Evolutionary conservation across 2,113 vertebrate genomes (phyloP), one percentile per base, ranked within the genome.

Genomic region (Oostethus manadensis): DNA sequence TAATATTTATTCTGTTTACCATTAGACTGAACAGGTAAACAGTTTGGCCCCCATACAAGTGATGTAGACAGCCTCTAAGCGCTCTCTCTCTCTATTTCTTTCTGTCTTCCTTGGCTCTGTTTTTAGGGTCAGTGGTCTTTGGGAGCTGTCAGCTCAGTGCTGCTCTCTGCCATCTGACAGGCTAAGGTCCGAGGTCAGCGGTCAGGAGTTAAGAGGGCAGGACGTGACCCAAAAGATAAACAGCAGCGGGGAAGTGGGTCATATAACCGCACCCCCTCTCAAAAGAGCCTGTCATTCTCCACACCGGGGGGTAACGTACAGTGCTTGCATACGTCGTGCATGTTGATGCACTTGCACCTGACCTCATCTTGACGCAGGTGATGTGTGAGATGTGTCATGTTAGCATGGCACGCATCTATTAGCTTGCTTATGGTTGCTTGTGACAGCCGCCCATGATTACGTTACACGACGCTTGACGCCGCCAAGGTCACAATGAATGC

Each of bases 81-180:
- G 64, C 49, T 59, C 40, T 21, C 47, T 46, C 61, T 70, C 47
- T 53, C 46, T 62, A 47, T 42, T 45, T 38, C 60, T 68, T 51
- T 43, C 21, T 16, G 1, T 21, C 13, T 40, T 46, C 46, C 62
- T 53, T 18, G 35, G 33, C 53, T 38, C 13, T 55, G 8, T 11
- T 40, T 55, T 55, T 35, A 40, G 81, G 86, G 86, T 87, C 85
- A 87, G 80, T 82, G 77, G 83, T 73, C 84, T 81, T 78, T 78
- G 83, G 83, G 84, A 86, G 83, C 88, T 88, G 86, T 89, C 88
- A 88, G 73, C 84, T 64, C 71, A 59, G 65, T 55, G 71, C 77
- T 78, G 72, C 67, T 78, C 66, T 80, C 76, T 72, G 62, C 66
- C 68, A 60, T 61, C 74, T 87, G 86, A 88, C 76, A 77, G 76